Evolutionary conservation across 2,888 invertebrate genomes (phyloP).

Genomic region (Petrolisthes manimaculis): DNA sequence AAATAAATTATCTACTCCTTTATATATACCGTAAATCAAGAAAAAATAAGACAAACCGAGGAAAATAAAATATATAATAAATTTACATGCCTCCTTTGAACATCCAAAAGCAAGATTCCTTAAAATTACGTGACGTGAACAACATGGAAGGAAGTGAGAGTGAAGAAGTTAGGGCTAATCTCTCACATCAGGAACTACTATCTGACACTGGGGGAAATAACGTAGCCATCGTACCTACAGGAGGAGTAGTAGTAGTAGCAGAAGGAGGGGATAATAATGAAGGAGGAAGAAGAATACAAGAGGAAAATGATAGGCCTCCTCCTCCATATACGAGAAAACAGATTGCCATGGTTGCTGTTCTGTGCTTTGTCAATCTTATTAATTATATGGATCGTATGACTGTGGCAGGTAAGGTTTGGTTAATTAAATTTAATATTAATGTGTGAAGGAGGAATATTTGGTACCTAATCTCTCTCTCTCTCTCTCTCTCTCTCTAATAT

Average conservation of each 20-base stretch:
- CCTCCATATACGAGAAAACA: slow-evolving; percentile 71
- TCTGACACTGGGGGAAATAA: not conserved
- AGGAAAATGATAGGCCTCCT: slow-evolving; percentile 65
- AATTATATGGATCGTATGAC: slow-evolving; percentile 99
- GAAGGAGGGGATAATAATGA: too few species aligned
- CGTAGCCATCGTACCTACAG: slow-evolving; percentile 66
- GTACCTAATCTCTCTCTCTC: not conserved
- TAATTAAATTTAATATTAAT: not conserved
- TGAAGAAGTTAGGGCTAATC: slow-evolving; percentile 45
- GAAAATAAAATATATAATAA: not conserved
- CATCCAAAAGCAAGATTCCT: slow-evolving; percentile 43
- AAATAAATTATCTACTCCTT: not conserved
- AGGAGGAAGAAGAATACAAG: slow-evolving; percentile 63
- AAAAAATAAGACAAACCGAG: not conserved
- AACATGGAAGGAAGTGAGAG: slow-evolving; percentile 42
- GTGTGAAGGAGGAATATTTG: not conserved
- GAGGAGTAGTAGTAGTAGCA: not conserved
- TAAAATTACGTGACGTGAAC: slow-evolving; percentile 26
- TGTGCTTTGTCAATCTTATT: slow-evolving; percentile 95
- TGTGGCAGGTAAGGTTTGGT: slow-evolving; percentile 81
- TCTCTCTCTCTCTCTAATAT: too few species aligned
- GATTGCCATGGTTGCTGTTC: slow-evolving; percentile 80
- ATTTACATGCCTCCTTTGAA: slow-evolving; percentile 58
- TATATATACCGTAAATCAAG: not conserved
- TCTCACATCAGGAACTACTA: slow-evolving; percentile 53